Evolutionary conservation across 2,888 invertebrate genomes (phyloP).

Genomic region (Acrocyrtus sp.): DNA sequence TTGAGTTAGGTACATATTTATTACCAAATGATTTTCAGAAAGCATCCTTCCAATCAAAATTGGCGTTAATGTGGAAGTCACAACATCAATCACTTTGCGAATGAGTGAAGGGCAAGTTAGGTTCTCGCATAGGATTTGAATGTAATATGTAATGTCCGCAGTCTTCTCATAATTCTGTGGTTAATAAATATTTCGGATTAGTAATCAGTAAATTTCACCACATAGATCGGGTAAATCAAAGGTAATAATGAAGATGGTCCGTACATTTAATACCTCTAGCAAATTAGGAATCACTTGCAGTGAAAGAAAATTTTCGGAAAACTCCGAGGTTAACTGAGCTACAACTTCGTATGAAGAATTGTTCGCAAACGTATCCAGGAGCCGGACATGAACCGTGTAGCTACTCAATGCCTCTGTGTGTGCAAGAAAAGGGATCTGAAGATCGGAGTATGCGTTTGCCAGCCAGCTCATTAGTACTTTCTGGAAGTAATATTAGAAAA

Average conservation of each 20-base stretch:
- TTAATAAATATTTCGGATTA: neutral
- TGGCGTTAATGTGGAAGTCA: slow-evolving; percentile 43
- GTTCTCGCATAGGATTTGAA: slow-evolving; percentile 60
- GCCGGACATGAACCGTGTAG: slow-evolving; percentile 27
- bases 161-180: slow-evolving; percentile 48
- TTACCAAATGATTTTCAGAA: slow-evolving; percentile 18
- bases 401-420: slow-evolving; percentile 11
- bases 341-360: slow-evolving; percentile 46
- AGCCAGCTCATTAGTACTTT: slow-evolving; percentile 52
- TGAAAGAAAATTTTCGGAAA: slow-evolving; percentile 34
- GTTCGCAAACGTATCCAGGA: slow-evolving; percentile 39
- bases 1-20: neutral
- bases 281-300: slow-evolving; percentile 39
- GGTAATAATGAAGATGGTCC: no score
- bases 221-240: no score
- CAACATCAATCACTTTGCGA: slow-evolving; percentile 53
- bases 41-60: slow-evolving; percentile 46
- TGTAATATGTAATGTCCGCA: slow-evolving; percentile 55
- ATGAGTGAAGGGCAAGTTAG: slow-evolving; percentile 57
- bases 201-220: no score
- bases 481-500: slow-evolving; percentile 21
- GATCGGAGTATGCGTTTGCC: slow-evolving; percentile 45
- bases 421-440: slow-evolving; percentile 23
- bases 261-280: slow-evolving; percentile 39
- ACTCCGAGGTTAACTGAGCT: slow-evolving; percentile 30